phyloP scores from a whole-genome alignment of 2,113 vertebrate genomes.

The Ariopsis seemanni region DNA sequence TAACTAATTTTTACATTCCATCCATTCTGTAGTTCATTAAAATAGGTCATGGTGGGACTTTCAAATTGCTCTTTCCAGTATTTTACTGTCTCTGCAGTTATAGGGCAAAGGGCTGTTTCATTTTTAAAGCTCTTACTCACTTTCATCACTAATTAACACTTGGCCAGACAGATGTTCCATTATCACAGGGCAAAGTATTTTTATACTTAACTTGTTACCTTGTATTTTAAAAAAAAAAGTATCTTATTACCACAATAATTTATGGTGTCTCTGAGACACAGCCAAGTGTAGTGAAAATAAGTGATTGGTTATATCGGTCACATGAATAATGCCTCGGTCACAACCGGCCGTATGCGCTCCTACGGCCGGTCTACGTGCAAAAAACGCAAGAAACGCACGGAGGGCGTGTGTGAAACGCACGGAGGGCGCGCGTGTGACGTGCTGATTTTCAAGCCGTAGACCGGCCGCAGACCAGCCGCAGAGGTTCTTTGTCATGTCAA shows the following conservation, averaged over 20 bases:
- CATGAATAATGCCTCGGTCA: no score
- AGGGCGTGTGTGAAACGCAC: no score
- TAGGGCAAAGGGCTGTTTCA: slow-evolving; percentile 12
- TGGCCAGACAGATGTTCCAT: slow-evolving; percentile 22
- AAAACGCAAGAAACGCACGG: no score
- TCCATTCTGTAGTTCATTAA: slow-evolving; percentile 19
- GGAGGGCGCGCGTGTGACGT: no score
- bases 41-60: slow-evolving; percentile 4
- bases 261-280: neutral
- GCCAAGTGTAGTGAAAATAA: slow-evolving; percentile 46
- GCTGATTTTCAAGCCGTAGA: no score
- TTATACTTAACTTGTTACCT: slow-evolving; percentile 7
- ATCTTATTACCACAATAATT: slow-evolving; percentile 33
- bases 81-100: slow-evolving; percentile 28
- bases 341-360: no score
- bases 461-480: no score
- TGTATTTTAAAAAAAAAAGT: slow-evolving; percentile 30
- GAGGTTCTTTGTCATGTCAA: no score
- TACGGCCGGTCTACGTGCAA: no score
- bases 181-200: slow-evolving; percentile 1
- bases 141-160: slow-evolving; percentile 26
- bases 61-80: slow-evolving; percentile 9
- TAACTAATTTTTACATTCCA: neutral
- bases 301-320: neutral
- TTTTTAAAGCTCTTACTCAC: slow-evolving; percentile 27